Conservation (phyloP, 2,113 vertebrate genomes). For the Oncorhynchus clarkii region DNA sequence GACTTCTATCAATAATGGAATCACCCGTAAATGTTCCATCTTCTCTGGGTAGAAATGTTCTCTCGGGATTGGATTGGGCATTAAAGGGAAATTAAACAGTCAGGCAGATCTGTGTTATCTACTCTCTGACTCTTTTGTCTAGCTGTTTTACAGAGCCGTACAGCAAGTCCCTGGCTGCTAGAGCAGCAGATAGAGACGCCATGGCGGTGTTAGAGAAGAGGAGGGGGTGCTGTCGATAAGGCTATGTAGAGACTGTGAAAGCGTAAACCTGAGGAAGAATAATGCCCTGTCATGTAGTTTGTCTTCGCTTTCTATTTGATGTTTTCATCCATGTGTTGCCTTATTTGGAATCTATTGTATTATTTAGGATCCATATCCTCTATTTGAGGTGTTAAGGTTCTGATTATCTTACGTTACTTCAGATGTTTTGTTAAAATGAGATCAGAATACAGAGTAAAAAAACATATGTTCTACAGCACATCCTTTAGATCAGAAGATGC, state of each 20-base stretch:
- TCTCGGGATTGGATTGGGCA: constrained; percentile 53
- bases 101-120: constrained; percentile 48
- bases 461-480: too few species aligned
- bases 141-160: constrained; percentile 27
- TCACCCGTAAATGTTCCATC: constrained; percentile 58
- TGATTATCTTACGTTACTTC: too few species aligned
- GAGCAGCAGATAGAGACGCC: not conserved
- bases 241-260: not conserved
- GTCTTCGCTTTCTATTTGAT: too few species aligned
- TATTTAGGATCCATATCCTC: too few species aligned
- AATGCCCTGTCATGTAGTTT: too few species aligned
- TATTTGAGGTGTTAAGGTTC: too few species aligned
- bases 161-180: constrained; percentile 29
- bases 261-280: too few species aligned
- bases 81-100: constrained; percentile 52
- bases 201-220: not conserved
- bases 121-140: constrained; percentile 40
- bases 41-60: constrained; percentile 51
- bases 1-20: constrained; percentile 72
- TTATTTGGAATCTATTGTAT: too few species aligned
- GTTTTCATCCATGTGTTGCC: too few species aligned
- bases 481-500: too few species aligned
- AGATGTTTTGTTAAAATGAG: too few species aligned
- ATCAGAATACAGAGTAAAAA: too few species aligned
- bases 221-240: not conserved